Evolutionary conservation across 2,113 vertebrate genomes (phyloP).

Genomic region (Romanogobio albipinnatus): DNA sequence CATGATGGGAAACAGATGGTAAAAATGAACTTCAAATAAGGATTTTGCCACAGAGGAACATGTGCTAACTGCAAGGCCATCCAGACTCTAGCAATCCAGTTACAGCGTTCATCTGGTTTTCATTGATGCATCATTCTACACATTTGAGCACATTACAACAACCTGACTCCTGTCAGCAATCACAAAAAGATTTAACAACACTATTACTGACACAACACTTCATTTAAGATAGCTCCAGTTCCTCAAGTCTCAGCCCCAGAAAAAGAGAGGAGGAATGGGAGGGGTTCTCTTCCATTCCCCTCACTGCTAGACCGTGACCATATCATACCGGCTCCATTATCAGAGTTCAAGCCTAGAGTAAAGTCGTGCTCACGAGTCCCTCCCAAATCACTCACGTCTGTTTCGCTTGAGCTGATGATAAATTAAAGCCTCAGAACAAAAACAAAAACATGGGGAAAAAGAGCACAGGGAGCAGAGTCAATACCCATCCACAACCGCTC

Average conservation of each 20-base stretch:
- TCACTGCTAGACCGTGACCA: slow-evolving; percentile 50
- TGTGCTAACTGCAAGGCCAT: neutral
- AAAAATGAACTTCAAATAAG: neutral
- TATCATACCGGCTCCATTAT: slow-evolving; percentile 56
- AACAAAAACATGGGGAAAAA: slow-evolving; percentile 53
- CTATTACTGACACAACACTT: slow-evolving; percentile 23
- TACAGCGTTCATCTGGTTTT: neutral
- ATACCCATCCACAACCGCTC: slow-evolving; percentile 54
- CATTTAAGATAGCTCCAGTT: slow-evolving; percentile 24
- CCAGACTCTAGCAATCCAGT: neutral
- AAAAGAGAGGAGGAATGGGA: neutral
- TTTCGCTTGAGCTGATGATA: slow-evolving; percentile 54
- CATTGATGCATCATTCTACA: neutral
- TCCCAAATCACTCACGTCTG: slow-evolving; percentile 41
- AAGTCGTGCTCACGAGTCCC: slow-evolving; percentile 41
- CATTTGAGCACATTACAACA: neutral
- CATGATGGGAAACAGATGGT: neutral
- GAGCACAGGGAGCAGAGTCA: slow-evolving; percentile 46
- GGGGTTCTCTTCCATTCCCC: slow-evolving; percentile 38
- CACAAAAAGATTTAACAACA: slow-evolving; percentile 26
- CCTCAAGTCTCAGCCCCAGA: neutral
- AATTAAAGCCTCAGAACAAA: slow-evolving; percentile 60
- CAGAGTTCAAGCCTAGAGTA: slow-evolving; percentile 51
- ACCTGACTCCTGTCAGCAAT: neutral
- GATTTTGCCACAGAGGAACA: neutral